Evolutionary conservation across 2,888 invertebrate species (phyloP).

Genomic region (Catocala nupta): DNA sequence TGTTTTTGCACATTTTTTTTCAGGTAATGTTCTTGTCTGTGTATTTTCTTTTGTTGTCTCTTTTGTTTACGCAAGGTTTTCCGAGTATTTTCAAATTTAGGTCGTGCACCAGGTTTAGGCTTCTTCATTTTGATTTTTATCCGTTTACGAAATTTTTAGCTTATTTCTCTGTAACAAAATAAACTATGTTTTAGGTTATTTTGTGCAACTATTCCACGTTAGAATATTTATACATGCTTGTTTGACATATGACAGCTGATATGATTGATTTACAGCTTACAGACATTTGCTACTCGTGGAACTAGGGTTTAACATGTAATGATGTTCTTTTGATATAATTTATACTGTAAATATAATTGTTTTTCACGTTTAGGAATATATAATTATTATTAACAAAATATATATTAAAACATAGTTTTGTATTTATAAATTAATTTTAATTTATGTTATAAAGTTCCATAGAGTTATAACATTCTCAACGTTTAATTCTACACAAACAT

Average conservation of each 20-base stretch:
- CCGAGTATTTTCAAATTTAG: constrained; percentile 79
- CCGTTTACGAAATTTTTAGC: not conserved
- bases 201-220: constrained; percentile 11
- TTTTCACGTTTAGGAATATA: too few relatives aligned
- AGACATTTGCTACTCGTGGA: not conserved
- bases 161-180: not conserved
- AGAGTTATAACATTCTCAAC: too few relatives aligned
- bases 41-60: constrained; percentile 90
- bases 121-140: constrained; percentile 66
- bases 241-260: constrained; percentile 6
- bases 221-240: not conserved
- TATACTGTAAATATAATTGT: too few relatives aligned
- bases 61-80: constrained; percentile 92
- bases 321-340: too few relatives aligned
- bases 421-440: too few relatives aligned
- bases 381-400: too few relatives aligned
- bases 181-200: constrained; percentile 41
- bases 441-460: too few relatives aligned
- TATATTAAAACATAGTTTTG: too few relatives aligned
- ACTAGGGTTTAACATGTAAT: not conserved
- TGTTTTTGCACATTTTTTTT: constrained; percentile 67
- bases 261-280: too few relatives aligned
- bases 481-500: too few relatives aligned
- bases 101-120: constrained; percentile 56
- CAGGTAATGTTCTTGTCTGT: constrained; percentile 75